Percentiles rank a stretch among this genome's conserved stretches.
These are phyloP conservation scores for Orthosia cruda DNA, from an alignment of 2,888 invertebrate genomes.

Conservation along the genomic window DNA sequence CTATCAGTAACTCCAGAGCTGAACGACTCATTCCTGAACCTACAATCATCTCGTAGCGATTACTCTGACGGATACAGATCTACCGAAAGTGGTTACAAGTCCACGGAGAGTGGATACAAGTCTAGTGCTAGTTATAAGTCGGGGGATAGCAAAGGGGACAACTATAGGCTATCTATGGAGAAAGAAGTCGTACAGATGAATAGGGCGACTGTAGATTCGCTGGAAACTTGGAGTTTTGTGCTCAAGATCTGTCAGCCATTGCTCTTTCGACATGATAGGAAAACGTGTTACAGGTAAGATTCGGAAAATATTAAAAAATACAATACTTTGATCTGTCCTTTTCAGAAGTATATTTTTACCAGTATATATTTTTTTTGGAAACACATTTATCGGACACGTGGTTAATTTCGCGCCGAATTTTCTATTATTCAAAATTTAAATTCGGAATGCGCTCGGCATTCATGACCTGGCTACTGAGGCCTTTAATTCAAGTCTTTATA, in stretches of 20 bases:
- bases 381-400: too few relatives aligned
- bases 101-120: conserved; percentile 68
- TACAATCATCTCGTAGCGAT: conserved; percentile 67
- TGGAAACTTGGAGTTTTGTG: conserved; percentile 89
- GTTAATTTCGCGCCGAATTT: too few relatives aligned
- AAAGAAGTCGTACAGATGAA: conserved; percentile 81
- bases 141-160: conserved; percentile 63
- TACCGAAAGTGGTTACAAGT: conserved; percentile 71
- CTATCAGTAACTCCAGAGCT: conserved; percentile 85
- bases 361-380: too few relatives aligned
- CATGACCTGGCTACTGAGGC: too few relatives aligned
- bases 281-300: conserved; percentile 87
- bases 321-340: too few relatives aligned
- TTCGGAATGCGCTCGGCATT: too few relatives aligned
- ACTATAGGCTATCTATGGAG: conserved; percentile 78
- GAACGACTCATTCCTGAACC: conserved; percentile 74
- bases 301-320: too few relatives aligned
- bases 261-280: conserved; percentile 87
- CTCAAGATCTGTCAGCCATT: conserved; percentile 89
- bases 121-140: conserved; percentile 59
- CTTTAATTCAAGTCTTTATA: too few relatives aligned
- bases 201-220: conserved; percentile 82
- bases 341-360: too few relatives aligned
- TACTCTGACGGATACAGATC: conserved; percentile 70
- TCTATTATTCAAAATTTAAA: too few relatives aligned